Percentiles rank a stretch among this genome's conserved stretches.
These are phyloP conservation scores for Onthophagus taurus DNA, from an alignment of 1,140 invertebrate species.

Conservation along the genomic window DNA sequence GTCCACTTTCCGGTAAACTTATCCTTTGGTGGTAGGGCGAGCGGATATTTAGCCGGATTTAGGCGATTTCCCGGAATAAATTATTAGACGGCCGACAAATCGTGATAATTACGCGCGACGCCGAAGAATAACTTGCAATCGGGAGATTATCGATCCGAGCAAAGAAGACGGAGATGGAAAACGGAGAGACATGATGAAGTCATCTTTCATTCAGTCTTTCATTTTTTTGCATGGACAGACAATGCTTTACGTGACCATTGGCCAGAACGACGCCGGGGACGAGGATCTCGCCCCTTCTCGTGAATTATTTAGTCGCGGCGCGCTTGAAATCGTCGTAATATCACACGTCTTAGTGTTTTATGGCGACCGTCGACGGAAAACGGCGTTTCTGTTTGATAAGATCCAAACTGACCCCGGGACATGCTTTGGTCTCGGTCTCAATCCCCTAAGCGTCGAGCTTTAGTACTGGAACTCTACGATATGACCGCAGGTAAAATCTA, in stretches of 20 bases:
- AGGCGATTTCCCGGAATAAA: slow-evolving; percentile 29
- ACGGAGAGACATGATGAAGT: slow-evolving; percentile 7
- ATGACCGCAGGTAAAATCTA: too few relatives aligned
- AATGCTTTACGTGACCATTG: slow-evolving; percentile 13
- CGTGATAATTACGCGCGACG: slow-evolving; percentile 11
- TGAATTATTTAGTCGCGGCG: too few relatives aligned
- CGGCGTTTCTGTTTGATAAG: too few relatives aligned
- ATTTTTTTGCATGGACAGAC: slow-evolving; percentile 15
- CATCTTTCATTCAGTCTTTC: slow-evolving; percentile 7
- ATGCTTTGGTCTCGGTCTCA: too few relatives aligned
- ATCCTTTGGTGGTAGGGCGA: slow-evolving; percentile 33
- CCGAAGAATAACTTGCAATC: slow-evolving; percentile 2
- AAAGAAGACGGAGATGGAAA: slow-evolving; percentile 1
- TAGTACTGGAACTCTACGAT: too few relatives aligned
- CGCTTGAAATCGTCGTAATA: too few relatives aligned
- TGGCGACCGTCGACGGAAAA: too few relatives aligned
- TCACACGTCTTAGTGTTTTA: too few relatives aligned
- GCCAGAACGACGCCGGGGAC: too few relatives aligned
- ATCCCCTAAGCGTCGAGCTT: too few relatives aligned
- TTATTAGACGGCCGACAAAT: slow-evolving; percentile 21
- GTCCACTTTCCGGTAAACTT: slow-evolving; percentile 33
- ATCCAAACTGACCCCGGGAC: too few relatives aligned
- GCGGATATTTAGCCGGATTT: slow-evolving; percentile 36
- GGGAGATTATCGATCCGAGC: neutral
- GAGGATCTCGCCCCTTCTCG: too few relatives aligned